Percentiles rank a stretch among this genome's conserved stretches.
These are phyloP conservation scores for Auanema sp. DNA, from an alignment of 2,888 invertebrate species.

Conservation along the genomic window DNA sequence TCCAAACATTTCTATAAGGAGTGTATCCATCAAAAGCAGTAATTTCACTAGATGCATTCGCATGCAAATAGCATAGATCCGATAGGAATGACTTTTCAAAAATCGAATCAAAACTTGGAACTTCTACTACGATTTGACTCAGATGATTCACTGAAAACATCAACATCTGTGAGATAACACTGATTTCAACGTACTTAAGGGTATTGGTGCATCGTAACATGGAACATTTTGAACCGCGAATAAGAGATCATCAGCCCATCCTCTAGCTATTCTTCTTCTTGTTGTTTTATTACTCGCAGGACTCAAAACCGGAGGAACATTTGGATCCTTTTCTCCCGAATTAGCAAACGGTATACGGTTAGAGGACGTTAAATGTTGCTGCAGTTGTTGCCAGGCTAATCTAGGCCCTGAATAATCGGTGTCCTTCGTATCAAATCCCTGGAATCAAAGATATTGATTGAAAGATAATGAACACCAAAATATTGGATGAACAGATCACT, in stretches of 20 bases:
- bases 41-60: constrained; percentile 33
- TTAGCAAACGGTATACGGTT: constrained; percentile 49
- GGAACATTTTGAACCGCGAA: constrained; percentile 52
- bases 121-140: constrained; percentile 54
- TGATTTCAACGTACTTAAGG: constrained; percentile 38
- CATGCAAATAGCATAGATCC: constrained; percentile 51
- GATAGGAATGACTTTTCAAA: constrained; percentile 44
- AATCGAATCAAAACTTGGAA: constrained; percentile 44
- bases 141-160: constrained; percentile 63
- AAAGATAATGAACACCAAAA: too few relatives aligned
- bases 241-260: constrained; percentile 58
- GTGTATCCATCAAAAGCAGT: constrained; percentile 42
- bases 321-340: constrained; percentile 8
- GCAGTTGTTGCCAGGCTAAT: constrained; percentile 55
- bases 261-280: constrained; percentile 21
- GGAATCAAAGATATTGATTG: constrained; percentile 16
- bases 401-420: constrained; percentile 53
- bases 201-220: constrained; percentile 61
- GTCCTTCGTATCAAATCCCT: constrained; percentile 62
- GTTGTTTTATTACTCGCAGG: constrained; percentile 2
- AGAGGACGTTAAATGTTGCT: constrained; percentile 38
- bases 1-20: constrained; percentile 52
- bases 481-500: too few relatives aligned
- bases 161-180: not conserved
- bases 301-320: not conserved